phyloP scores from a whole-genome alignment of 2,113 vertebrate genomes.

The Corythornis vintsioides region DNA sequence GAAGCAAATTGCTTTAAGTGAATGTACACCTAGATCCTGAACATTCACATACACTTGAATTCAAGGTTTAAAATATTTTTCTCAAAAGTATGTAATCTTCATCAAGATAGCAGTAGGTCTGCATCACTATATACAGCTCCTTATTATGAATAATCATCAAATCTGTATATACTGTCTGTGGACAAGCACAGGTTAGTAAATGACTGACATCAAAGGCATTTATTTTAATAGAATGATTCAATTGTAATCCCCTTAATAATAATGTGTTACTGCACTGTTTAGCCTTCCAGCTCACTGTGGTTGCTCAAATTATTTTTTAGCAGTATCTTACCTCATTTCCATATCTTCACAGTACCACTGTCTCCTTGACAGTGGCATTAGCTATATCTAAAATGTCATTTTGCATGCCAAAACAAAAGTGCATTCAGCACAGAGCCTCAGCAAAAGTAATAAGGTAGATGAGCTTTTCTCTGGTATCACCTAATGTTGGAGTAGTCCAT shows the following conservation, averaged over 20 bases:
- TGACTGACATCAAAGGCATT: not conserved
- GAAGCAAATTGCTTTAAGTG: not conserved
- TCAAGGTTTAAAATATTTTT: not conserved
- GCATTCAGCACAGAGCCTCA: not conserved
- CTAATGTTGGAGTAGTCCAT: not conserved
- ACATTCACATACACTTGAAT: not conserved
- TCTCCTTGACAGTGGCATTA: not conserved
- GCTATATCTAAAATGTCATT: not conserved
- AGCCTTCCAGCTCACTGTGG: not conserved
- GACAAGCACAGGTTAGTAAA: not conserved
- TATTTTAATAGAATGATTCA: not conserved
- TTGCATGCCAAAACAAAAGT: not conserved
- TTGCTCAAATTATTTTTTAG: not conserved
- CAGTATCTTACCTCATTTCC: not conserved
- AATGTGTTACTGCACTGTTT: not conserved
- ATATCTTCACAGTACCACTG: not conserved
- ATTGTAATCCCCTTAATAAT: not conserved
- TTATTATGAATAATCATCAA: not conserved
- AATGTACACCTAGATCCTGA: fast-evolving
- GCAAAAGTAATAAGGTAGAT: not conserved
- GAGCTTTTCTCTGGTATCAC: not conserved
- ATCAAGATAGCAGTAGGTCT: not conserved
- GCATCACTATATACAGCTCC: not conserved
- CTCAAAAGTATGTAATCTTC: not conserved
- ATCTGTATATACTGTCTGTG: not conserved